Evolutionary conservation across 2,888 invertebrate genomes (phyloP).

Genomic region (Ochropleura plecta): DNA sequence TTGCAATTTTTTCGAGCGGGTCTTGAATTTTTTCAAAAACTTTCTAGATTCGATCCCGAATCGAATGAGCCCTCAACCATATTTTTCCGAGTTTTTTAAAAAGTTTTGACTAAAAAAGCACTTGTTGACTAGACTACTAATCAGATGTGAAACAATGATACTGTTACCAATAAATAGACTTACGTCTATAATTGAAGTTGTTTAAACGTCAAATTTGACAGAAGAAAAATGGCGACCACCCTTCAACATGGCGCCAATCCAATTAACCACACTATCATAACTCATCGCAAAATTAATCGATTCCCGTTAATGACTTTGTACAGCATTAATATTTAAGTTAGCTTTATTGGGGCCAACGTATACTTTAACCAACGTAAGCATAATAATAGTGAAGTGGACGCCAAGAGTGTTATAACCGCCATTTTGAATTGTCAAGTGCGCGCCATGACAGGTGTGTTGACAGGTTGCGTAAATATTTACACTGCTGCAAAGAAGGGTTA

Average conservation of each 20-base stretch:
- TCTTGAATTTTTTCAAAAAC: no score
- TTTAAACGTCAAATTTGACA: constrained; percentile 7
- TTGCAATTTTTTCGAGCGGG: no score
- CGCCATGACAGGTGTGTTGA: constrained; percentile 46
- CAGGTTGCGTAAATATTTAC: constrained; percentile 49
- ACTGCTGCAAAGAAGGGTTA: background rate
- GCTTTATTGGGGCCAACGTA: constrained; percentile 40
- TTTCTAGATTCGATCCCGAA: no score
- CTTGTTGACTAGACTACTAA: no score
- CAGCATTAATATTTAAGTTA: constrained; percentile 58
- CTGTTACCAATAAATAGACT: background rate
- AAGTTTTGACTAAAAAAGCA: no score
- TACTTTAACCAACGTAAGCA: constrained; percentile 52
- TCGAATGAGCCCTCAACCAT: no score
- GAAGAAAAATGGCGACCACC: constrained; percentile 27
- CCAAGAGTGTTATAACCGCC: constrained; percentile 34
- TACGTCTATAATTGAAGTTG: background rate
- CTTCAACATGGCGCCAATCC: constrained; percentile 25
- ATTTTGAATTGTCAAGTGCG: constrained; percentile 41
- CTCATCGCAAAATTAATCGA: constrained; percentile 51
- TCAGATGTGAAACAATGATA: background rate
- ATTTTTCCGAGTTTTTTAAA: no score
- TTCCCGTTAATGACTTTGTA: constrained; percentile 41
- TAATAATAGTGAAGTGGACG: constrained; percentile 45
- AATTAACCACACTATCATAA: constrained; percentile 51